Conservation (phyloP, 2,797 vertebrate species). For the Melanotaenia nigrans region DNA sequence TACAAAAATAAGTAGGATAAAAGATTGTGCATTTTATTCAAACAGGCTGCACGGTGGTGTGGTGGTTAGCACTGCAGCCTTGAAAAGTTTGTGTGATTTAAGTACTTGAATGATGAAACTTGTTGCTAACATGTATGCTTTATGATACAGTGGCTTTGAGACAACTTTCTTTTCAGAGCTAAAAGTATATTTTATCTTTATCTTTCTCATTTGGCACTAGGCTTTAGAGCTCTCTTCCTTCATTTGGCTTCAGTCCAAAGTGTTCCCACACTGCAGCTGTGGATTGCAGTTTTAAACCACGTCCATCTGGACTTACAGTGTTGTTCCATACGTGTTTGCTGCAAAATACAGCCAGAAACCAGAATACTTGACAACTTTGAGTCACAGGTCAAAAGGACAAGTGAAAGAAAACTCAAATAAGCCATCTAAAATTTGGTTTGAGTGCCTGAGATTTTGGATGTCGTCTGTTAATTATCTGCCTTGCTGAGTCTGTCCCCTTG, state of each 20-base stretch:
- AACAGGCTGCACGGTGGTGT: background rate
- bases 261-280: constrained; percentile 32
- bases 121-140: background rate
- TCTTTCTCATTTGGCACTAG: constrained; percentile 13
- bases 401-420: no score
- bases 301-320: constrained; percentile 8
- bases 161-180: background rate
- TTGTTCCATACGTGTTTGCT: constrained; percentile 13
- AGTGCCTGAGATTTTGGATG: background rate
- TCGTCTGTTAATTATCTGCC: no score
- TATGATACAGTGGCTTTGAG: background rate
- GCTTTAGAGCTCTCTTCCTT: constrained; percentile 3
- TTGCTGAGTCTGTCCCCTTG: no score
- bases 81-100: no score
- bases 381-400: background rate
- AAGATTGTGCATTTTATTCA: background rate
- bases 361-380: background rate
- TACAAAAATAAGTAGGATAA: no score
- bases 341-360: background rate
- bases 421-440: background rate
- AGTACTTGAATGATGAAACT: no score
- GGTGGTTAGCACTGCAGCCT: no score
- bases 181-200: constrained; percentile 5
- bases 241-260: constrained; percentile 27
- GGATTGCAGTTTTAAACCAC: constrained; percentile 9